Evolutionary conservation across 2,888 invertebrate species (phyloP).

Genomic region (Melangyna quadrimaculata): DNA sequence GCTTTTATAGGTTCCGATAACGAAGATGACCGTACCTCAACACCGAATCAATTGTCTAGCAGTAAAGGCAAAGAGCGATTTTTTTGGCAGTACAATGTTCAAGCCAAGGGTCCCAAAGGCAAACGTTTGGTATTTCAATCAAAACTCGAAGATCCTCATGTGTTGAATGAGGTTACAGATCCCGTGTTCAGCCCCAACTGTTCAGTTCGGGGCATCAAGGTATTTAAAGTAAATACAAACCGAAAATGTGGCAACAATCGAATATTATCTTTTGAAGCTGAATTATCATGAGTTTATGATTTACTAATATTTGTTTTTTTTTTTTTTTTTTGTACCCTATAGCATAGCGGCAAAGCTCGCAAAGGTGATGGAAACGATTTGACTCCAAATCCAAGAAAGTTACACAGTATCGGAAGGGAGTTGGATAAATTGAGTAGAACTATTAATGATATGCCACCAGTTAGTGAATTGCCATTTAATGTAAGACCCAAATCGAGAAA

Average conservation of each 20-base stretch:
- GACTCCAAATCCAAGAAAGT: slow-evolving; percentile 95
- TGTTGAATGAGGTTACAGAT: slow-evolving; percentile 94
- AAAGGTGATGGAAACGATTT: slow-evolving; percentile 99
- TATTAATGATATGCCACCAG: slow-evolving; percentile 97
- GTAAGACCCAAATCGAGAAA: slow-evolving; percentile 95
- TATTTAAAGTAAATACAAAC: slow-evolving; percentile 80
- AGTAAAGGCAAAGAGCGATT: slow-evolving; percentile 89
- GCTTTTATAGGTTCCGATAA: slow-evolving; percentile 76
- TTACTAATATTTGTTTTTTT: slow-evolving; percentile 13
- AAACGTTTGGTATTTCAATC: slow-evolving; percentile 92
- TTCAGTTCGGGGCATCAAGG: slow-evolving; percentile 94
- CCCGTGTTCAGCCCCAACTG: slow-evolving; percentile 97
- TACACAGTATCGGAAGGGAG: slow-evolving; percentile 95
- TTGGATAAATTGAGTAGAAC: slow-evolving; percentile 93
- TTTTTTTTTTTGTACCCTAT: slow-evolving; percentile 34
- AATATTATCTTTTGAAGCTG: slow-evolving; percentile 39
- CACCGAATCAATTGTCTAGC: slow-evolving; percentile 76
- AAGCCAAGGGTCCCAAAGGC: slow-evolving; percentile 98
- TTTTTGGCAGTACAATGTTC: slow-evolving; percentile 99
- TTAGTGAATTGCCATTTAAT: slow-evolving; percentile 94
- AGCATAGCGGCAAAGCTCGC: slow-evolving; percentile 91
- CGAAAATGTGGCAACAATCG: slow-evolving; percentile 60
- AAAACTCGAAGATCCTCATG: slow-evolving; percentile 94
- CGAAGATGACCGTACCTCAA: slow-evolving; percentile 78
- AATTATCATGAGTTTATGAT: not conserved